These are phyloP conservation scores for Brachyistius frenatus DNA, from an alignment of 2,113 vertebrate species.

Conservation along the genomic window DNA sequence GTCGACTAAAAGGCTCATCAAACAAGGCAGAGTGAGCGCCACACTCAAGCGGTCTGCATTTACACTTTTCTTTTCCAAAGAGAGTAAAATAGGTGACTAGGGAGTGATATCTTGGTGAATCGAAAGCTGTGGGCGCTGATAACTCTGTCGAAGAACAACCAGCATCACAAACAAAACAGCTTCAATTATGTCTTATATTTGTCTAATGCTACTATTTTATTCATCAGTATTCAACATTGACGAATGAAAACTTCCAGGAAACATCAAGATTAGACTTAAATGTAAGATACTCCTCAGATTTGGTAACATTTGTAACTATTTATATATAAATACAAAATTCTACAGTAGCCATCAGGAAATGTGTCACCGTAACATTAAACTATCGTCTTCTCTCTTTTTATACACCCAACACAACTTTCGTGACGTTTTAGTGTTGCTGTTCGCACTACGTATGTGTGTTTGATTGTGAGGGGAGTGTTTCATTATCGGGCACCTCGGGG, in stretches of 20 bases:
- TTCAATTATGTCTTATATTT: neutral
- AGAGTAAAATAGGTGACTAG: constrained; percentile 22
- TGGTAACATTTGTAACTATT: too few relatives aligned
- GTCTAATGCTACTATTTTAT: too few relatives aligned
- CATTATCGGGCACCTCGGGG: constrained; percentile 75
- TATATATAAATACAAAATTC: too few relatives aligned
- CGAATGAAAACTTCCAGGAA: too few relatives aligned
- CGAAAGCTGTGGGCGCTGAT: neutral
- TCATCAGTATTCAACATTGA: too few relatives aligned
- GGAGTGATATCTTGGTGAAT: constrained; percentile 7
- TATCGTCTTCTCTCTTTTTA: constrained; percentile 15
- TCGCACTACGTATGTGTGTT: constrained; percentile 32
- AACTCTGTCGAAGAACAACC: neutral
- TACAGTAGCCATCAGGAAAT: neutral
- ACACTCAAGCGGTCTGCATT: constrained; percentile 43
- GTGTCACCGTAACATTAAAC: constrained; percentile 10
- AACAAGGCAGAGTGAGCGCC: constrained; percentile 46
- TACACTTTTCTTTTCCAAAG: neutral
- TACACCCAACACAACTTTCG: neutral
- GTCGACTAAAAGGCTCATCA: constrained; percentile 64
- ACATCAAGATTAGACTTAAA: too few relatives aligned
- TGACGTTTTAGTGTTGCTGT: constrained; percentile 42
- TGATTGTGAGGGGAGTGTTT: constrained; percentile 66
- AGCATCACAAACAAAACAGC: neutral
- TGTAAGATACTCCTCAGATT: too few relatives aligned